A percentile compares a stretch with the other conserved stretches of the same genome.
These are phyloP conservation scores for Dione juno DNA, from an alignment of 2,888 invertebrate species.

Conservation along the genomic window DNA sequence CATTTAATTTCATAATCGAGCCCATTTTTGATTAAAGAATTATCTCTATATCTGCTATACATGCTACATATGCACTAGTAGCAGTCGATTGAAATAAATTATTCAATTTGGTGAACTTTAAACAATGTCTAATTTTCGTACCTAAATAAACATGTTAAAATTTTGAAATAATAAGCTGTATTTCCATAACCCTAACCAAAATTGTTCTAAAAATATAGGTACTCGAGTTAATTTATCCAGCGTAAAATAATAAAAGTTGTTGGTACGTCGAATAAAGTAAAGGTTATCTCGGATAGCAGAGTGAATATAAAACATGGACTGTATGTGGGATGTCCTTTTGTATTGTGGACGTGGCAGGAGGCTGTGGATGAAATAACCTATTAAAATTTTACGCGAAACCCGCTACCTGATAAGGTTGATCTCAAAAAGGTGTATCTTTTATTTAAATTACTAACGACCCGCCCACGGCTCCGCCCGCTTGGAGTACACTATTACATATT, in stretches of 20 bases:
- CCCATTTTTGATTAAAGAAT: too few relatives aligned
- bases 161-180: too few relatives aligned
- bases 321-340: conserved; percentile 17
- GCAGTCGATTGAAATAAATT: too few relatives aligned
- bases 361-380: conserved; percentile 17
- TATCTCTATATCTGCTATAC: too few relatives aligned
- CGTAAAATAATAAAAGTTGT: background rate
- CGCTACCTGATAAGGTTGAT: conserved; percentile 9
- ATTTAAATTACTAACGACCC: conserved; percentile 6
- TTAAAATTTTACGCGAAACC: conserved; percentile 25
- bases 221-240: background rate
- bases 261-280: conserved; percentile 17
- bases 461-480: too few relatives aligned
- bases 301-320: conserved; percentile 23
- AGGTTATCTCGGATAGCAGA: conserved; percentile 23
- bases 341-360: conserved; percentile 7
- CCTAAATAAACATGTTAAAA: too few relatives aligned
- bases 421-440: conserved; percentile 14
- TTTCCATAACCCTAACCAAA: too few relatives aligned
- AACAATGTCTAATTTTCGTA: too few relatives aligned
- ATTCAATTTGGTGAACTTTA: too few relatives aligned
- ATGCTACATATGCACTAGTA: too few relatives aligned
- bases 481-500: too few relatives aligned
- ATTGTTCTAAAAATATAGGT: conserved; percentile 3
- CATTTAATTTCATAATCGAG: too few relatives aligned